phyloP scores from a whole-genome alignment of 2,888 invertebrate species.

The Gnatocerus cornutus region DNA sequence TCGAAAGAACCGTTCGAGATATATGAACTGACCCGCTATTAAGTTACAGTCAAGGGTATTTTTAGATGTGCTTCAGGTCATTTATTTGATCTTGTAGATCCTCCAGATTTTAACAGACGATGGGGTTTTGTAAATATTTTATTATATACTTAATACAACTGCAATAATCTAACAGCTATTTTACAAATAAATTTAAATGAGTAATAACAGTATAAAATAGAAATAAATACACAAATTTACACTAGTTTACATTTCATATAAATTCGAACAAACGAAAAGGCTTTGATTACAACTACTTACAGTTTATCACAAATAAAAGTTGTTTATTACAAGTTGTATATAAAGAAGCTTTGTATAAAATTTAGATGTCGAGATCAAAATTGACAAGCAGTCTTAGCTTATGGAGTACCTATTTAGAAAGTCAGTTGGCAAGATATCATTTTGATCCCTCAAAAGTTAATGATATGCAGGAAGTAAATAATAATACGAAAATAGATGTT shows the following conservation, averaged over 20 bases:
- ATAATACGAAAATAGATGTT: slow-evolving; percentile 49
- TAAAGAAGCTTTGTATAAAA: slow-evolving; percentile 56
- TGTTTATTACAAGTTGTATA: slow-evolving; percentile 47
- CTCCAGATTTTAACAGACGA: too few relatives aligned
- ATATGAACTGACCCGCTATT: too few relatives aligned
- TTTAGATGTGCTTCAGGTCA: too few relatives aligned
- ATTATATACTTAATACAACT: slow-evolving; percentile 69
- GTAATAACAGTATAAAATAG: slow-evolving; percentile 63
- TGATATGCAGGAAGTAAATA: slow-evolving; percentile 60
- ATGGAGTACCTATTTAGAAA: slow-evolving; percentile 54
- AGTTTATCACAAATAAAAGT: slow-evolving; percentile 53
- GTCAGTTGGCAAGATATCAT: slow-evolving; percentile 61
- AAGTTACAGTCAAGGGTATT: too few relatives aligned
- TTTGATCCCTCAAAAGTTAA: slow-evolving; percentile 65
- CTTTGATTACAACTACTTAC: slow-evolving; percentile 42
- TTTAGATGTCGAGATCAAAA: slow-evolving; percentile 65
- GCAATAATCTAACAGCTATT: slow-evolving; percentile 70
- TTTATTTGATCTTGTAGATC: too few relatives aligned
- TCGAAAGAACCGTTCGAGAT: too few relatives aligned
- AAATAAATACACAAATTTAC: slow-evolving; percentile 69
- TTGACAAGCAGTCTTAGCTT: slow-evolving; percentile 68
- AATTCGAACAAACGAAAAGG: slow-evolving; percentile 42
- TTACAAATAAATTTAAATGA: slow-evolving; percentile 68
- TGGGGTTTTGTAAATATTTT: slow-evolving; percentile 60
- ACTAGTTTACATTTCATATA: slow-evolving; percentile 60